Conservation (phyloP, 1,140 invertebrate species). For the Zaprionus ghesquierei region DNA sequence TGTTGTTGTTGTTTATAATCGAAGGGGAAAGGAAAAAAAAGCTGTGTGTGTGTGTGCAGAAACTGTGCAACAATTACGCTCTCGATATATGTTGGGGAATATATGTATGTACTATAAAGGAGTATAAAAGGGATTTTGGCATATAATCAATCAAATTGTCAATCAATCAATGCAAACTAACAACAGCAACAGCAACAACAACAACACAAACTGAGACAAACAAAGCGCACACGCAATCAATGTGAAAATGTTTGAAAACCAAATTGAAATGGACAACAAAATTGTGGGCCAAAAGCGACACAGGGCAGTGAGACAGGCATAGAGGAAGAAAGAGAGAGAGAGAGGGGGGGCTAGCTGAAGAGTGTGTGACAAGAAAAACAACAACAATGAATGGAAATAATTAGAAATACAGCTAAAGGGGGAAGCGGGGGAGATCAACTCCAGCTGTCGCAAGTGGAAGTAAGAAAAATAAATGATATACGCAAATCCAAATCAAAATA, state of each 20-base stretch:
- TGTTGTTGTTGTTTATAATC: constrained; percentile 18
- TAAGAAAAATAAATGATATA: constrained; percentile 7
- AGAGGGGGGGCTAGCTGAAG: not conserved
- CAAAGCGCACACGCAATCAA: constrained; percentile 45
- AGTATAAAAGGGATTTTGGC: constrained; percentile 51
- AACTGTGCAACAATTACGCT: constrained; percentile 33
- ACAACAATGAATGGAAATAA: constrained; percentile 66
- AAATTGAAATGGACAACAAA: constrained; percentile 60
- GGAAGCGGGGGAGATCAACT: not conserved
- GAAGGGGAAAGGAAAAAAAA: not conserved
- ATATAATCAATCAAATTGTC: constrained; percentile 77
- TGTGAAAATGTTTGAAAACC: constrained; percentile 51
- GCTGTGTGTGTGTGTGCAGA: constrained; percentile 14
- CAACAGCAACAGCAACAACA: constrained; percentile 27
- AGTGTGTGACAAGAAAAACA: constrained; percentile 39
- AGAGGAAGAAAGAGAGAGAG: not conserved
- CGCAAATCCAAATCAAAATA: not conserved
- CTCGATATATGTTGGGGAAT: not conserved
- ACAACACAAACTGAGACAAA: constrained; percentile 20
- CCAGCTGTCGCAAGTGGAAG: not conserved
- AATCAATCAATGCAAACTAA: constrained; percentile 69
- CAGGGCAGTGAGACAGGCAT: not conserved
- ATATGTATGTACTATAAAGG: not conserved
- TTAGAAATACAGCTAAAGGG: constrained; percentile 39
- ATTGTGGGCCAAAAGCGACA: constrained; percentile 22